Evolutionary conservation across 2,888 invertebrate genomes (phyloP).

Genomic region (Coremacera marginata): DNA sequence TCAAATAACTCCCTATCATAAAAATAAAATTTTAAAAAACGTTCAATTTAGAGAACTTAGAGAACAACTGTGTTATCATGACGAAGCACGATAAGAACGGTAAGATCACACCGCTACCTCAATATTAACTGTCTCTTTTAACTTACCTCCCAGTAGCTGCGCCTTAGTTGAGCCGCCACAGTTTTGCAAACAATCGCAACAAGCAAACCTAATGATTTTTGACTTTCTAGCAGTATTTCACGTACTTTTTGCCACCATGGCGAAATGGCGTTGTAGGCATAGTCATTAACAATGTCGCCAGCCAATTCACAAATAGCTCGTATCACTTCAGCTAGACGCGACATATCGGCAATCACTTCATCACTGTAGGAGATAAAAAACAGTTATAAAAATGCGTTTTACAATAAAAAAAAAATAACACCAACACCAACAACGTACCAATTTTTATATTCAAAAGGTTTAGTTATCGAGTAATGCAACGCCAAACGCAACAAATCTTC

Average conservation of each 20-base stretch:
- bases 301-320: constrained; percentile 76
- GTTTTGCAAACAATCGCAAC: constrained; percentile 87
- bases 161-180: constrained; percentile 71
- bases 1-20: too few relatives aligned
- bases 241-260: constrained; percentile 87
- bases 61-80: too few relatives aligned
- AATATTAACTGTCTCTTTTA: too few relatives aligned
- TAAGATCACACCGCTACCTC: too few relatives aligned
- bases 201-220: constrained; percentile 82
- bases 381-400: not conserved
- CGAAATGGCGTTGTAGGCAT: constrained; percentile 77
- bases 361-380: constrained; percentile 54
- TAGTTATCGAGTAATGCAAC: constrained; percentile 80
- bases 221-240: constrained; percentile 78
- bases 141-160: constrained; percentile 57
- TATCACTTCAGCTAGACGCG: constrained; percentile 77
- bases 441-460: constrained; percentile 70
- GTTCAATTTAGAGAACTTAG: too few relatives aligned
- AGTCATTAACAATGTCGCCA: constrained; percentile 73
- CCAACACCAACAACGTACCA: too few relatives aligned
- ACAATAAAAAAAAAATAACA: too few relatives aligned
- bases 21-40: too few relatives aligned
- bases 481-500: constrained; percentile 79
- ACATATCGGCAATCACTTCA: constrained; percentile 73
- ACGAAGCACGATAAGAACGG: too few relatives aligned